Conservation (phyloP, 2,113 vertebrate genomes). For the Phoenicopterus ruber region DNA sequence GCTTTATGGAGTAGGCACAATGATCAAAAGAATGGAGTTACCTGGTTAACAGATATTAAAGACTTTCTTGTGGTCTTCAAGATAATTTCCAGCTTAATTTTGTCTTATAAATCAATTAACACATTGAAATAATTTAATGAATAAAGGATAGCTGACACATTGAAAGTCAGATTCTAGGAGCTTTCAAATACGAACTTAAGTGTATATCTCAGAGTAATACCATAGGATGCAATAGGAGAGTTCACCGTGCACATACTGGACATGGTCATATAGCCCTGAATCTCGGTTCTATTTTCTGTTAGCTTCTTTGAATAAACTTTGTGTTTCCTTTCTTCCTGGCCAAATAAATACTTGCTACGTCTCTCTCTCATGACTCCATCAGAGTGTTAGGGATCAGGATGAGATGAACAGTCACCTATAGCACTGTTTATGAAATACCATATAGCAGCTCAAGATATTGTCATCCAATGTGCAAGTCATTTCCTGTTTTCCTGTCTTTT, state of each 20-base stretch:
- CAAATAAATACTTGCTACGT: slow-evolving; percentile 26
- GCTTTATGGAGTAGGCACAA: background rate
- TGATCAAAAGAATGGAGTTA: background rate
- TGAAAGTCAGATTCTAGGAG: background rate
- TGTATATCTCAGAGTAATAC: background rate
- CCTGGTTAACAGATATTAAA: background rate
- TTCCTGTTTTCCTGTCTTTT: slow-evolving; percentile 37
- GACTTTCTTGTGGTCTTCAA: background rate
- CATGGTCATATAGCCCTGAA: background rate
- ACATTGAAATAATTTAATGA: background rate
- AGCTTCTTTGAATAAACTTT: slow-evolving; percentile 35
- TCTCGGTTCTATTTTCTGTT: slow-evolving; percentile 21
- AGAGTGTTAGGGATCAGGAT: slow-evolving; percentile 2
- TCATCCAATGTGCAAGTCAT: slow-evolving; percentile 34
- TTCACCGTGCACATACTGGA: background rate
- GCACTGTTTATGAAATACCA: slow-evolving; percentile 44
- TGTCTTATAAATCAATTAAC: background rate
- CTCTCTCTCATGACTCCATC: slow-evolving; percentile 19
- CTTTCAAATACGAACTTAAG: background rate
- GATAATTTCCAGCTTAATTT: background rate
- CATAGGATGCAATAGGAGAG: accelerated
- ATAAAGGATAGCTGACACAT: background rate
- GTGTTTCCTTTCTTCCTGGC: background rate
- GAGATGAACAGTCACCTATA: slow-evolving; percentile 32
- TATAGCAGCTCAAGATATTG: slow-evolving; percentile 43